A percentile compares a stretch with the other conserved stretches of the same genome.
Evolutionary conservation across 2,797 vertebrate genomes (phyloP).

Genomic region (Acipenser oxyrinchus): DNA sequence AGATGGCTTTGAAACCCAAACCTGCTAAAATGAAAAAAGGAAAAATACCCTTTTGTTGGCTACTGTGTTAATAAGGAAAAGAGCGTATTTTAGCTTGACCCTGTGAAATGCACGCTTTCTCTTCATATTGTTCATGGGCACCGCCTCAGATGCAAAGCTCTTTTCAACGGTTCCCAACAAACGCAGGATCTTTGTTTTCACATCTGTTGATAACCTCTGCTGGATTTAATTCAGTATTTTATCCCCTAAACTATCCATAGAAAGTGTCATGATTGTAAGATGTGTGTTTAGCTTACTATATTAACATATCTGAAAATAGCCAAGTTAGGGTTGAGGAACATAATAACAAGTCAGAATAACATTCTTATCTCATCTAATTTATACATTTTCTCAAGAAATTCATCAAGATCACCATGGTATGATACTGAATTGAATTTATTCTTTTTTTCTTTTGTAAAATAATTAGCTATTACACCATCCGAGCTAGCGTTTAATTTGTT

Average conservation of each 20-base stretch:
- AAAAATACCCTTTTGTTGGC: too few species aligned
- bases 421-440: too few species aligned
- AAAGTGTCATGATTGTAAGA: not conserved
- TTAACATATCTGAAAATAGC: not conserved
- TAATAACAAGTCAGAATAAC: too few species aligned
- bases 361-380: too few species aligned
- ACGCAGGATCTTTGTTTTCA: slow-evolving; percentile 29
- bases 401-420: too few species aligned
- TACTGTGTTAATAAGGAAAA: too few species aligned
- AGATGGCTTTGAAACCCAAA: too few species aligned
- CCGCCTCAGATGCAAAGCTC: slow-evolving; percentile 18
- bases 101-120: slow-evolving; percentile 51
- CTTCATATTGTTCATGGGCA: slow-evolving; percentile 32
- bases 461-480: too few species aligned
- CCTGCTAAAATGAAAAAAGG: too few species aligned
- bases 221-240: slow-evolving; percentile 17
- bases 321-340: not conserved
- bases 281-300: not conserved
- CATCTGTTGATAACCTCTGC: slow-evolving; percentile 23
- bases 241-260: slow-evolving; percentile 23
- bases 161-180: slow-evolving; percentile 28
- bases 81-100: slow-evolving; percentile 25
- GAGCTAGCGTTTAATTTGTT: too few species aligned
- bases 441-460: too few species aligned
- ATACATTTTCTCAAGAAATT: too few species aligned